Percentiles rank a stretch among this genome's conserved stretches.
Evolutionary conservation across 2,113 vertebrate species (phyloP).

Genomic region (Crotophaga sulcirostris): DNA sequence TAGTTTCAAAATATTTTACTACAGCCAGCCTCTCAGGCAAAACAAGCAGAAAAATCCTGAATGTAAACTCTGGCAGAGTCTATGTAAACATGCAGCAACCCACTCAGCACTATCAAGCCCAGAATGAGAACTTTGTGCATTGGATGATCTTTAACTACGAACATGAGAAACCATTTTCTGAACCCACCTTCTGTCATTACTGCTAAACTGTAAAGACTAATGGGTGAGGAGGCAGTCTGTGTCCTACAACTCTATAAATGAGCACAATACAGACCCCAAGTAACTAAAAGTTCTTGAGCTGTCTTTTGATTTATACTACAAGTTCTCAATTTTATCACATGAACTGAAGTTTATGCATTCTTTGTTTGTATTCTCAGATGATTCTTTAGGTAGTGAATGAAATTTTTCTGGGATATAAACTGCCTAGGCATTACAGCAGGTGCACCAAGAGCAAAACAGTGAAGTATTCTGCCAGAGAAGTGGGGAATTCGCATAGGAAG

Average conservation of each 20-base stretch:
- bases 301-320: neutral
- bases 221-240: rapidly evolving
- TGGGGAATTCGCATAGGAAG: neutral
- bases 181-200: neutral
- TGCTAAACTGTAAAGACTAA: neutral
- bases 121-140: neutral
- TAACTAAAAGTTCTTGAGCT: neutral
- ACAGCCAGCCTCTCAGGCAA: neutral
- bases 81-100: neutral
- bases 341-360: neutral
- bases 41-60: neutral
- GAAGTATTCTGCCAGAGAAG: neutral
- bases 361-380: rapidly evolving
- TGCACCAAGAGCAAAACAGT: neutral
- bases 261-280: neutral
- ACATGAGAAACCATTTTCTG: neutral
- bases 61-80: neutral
- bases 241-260: neutral
- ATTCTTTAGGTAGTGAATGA: too few relatives aligned
- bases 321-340: neutral
- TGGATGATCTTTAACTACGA: neutral
- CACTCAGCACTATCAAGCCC: neutral
- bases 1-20: neutral
- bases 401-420: neutral
- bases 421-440: neutral